Percentiles rank a stretch among this genome's conserved stretches.
Conservation (phyloP, 2,888 invertebrate genomes). For the Poecilobothrus nobilitatus region DNA sequence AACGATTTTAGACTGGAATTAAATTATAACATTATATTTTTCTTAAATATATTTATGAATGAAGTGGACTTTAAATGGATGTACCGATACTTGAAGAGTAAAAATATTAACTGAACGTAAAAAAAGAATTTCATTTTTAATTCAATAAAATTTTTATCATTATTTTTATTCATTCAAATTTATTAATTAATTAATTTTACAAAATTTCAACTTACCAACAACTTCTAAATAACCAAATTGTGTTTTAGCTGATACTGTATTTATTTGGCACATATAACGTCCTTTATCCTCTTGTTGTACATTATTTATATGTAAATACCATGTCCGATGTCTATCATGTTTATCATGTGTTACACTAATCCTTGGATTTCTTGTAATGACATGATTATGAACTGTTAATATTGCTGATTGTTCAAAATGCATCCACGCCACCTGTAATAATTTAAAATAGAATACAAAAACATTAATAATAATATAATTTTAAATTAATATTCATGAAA, state of each 20-base stretch:
- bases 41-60: too few species aligned
- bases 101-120: too few species aligned
- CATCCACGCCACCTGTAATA: constrained; percentile 86
- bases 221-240: constrained; percentile 87
- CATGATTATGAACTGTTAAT: constrained; percentile 86
- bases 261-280: constrained; percentile 90
- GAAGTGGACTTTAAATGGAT: too few species aligned
- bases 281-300: constrained; percentile 88
- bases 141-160: too few species aligned
- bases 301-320: constrained; percentile 86
- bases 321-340: constrained; percentile 70
- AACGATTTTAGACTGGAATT: too few species aligned
- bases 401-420: constrained; percentile 91
- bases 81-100: too few species aligned
- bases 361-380: constrained; percentile 84
- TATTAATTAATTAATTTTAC: too few species aligned
- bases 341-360: constrained; percentile 89
- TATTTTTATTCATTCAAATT: too few species aligned
- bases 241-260: constrained; percentile 85
- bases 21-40: too few species aligned
- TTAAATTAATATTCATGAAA: too few species aligned
- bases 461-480: constrained; percentile 1
- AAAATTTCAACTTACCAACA: constrained; percentile 70
- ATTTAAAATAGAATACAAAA: constrained; percentile 26
- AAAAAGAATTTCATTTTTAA: too few species aligned